These are phyloP conservation scores for Musca domestica DNA, from an alignment of 1,140 invertebrate genomes.

Conservation along the genomic window DNA sequence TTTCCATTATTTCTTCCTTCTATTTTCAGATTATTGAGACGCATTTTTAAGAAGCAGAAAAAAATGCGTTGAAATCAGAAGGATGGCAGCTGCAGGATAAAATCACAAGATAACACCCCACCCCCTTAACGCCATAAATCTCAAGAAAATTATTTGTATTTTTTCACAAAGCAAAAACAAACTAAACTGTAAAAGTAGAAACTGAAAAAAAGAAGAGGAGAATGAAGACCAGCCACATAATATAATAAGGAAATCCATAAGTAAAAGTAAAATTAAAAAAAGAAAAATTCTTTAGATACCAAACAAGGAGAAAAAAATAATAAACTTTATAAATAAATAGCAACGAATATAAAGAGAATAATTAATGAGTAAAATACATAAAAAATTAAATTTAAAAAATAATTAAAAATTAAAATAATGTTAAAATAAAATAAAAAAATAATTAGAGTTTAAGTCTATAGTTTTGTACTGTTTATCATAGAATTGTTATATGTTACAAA, in stretches of 20 bases:
- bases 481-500: background rate
- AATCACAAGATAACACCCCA: too few relatives aligned
- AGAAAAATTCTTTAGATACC: too few relatives aligned
- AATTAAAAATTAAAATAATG: background rate
- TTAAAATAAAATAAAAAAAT: background rate
- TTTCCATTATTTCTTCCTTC: background rate
- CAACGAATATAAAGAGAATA: too few relatives aligned
- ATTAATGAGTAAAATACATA: background rate
- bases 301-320: too few relatives aligned
- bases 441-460: background rate
- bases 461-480: too few relatives aligned
- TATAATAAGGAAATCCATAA: too few relatives aligned
- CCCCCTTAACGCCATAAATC: background rate
- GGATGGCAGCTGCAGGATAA: background rate
- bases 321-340: too few relatives aligned
- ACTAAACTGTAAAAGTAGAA: too few relatives aligned
- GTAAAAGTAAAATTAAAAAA: too few relatives aligned
- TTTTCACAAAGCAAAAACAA: background rate
- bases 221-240: too few relatives aligned
- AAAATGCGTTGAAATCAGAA: background rate
- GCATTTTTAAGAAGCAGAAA: background rate
- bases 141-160: background rate
- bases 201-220: too few relatives aligned
- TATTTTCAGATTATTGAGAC: conserved; percentile 13
- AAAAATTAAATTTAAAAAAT: background rate